Conservation (phyloP, 1,140 invertebrate genomes). For the Psix sp. region DNA sequence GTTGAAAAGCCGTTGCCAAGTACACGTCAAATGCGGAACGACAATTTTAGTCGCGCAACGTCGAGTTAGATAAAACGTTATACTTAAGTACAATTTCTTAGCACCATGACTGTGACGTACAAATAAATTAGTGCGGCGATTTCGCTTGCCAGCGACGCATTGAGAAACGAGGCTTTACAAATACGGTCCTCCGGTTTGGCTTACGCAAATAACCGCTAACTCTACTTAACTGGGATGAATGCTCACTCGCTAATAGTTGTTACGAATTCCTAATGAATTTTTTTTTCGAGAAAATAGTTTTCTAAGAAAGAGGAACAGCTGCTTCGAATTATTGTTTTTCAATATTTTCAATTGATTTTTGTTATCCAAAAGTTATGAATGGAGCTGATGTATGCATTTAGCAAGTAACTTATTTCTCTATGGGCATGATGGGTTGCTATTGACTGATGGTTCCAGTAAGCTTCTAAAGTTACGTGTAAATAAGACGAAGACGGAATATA, state of each 20-base stretch:
- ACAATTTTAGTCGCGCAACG: conserved; percentile 16
- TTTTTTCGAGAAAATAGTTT: conserved; percentile 4
- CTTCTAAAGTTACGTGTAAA: too few relatives aligned
- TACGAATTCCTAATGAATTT: conserved; percentile 66
- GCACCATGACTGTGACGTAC: conserved; percentile 37
- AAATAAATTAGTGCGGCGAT: conserved; percentile 65
- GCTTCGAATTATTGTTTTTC: too few relatives aligned
- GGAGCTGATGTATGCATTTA: too few relatives aligned
- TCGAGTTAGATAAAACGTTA: conserved; percentile 16
- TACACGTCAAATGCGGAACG: background rate
- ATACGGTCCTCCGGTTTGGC: conserved; percentile 57
- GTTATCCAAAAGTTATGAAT: too few relatives aligned
- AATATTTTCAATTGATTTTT: too few relatives aligned
- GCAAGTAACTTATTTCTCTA: too few relatives aligned
- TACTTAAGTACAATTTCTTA: conserved; percentile 12
- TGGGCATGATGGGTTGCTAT: too few relatives aligned
- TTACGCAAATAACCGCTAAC: conserved; percentile 65
- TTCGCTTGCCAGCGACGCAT: conserved; percentile 59
- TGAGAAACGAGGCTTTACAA: conserved; percentile 59
- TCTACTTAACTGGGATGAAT: conserved; percentile 73
- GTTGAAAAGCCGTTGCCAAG: conserved; percentile 1
- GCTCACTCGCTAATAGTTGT: conserved; percentile 72
- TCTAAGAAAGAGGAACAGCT: too few relatives aligned
- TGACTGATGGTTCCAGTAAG: conserved; percentile 56
- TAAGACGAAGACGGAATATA: conserved; percentile 48